Conservation (phyloP, 2,113 vertebrate genomes). For the Ia io region DNA sequence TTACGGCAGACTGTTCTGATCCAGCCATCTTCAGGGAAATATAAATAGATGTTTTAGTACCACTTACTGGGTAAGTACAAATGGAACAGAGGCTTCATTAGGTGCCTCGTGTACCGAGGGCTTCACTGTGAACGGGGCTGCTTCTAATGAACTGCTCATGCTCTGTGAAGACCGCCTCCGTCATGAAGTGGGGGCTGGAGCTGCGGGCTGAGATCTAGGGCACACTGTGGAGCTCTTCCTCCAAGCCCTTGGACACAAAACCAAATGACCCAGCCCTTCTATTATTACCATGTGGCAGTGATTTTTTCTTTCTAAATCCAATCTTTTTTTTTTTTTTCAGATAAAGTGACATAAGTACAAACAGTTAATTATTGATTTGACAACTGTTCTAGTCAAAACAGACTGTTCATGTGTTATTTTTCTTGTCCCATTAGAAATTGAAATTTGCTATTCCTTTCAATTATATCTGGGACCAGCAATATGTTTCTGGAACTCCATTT, state of each 20-base stretch:
- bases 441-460: conserved; percentile 52
- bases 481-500: conserved; percentile 25
- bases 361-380: conserved; percentile 50
- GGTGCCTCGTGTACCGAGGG: neutral
- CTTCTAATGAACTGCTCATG: neutral
- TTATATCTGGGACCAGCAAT: conserved; percentile 43
- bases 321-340: neutral
- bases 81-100: neutral
- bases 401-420: conserved; percentile 53
- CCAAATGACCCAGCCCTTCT: neutral
- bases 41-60: neutral
- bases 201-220: neutral
- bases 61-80: neutral
- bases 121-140: neutral
- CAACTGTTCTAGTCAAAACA: conserved; percentile 61
- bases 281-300: neutral
- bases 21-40: neutral
- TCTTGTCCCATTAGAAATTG: conserved; percentile 47
- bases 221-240: neutral
- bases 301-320: neutral
- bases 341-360: conserved; percentile 43
- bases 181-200: neutral
- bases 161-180: neutral
- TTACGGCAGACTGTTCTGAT: neutral
- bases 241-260: neutral